phyloP scores from a whole-genome alignment of 2,797 vertebrate genomes.

The Helostoma temminkii region DNA sequence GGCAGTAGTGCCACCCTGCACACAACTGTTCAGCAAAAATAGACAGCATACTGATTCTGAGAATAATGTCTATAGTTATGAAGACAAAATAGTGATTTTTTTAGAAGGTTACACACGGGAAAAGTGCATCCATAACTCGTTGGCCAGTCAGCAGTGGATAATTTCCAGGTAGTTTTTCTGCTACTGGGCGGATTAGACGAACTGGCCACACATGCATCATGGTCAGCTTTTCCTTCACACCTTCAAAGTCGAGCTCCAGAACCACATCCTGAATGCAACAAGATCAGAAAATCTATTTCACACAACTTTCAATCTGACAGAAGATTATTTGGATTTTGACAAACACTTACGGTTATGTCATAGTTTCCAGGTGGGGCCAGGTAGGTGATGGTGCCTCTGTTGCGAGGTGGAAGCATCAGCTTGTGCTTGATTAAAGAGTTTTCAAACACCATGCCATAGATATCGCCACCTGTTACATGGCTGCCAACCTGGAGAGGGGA shows the following conservation, averaged over 20 bases:
- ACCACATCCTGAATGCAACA: slow-evolving; percentile 90
- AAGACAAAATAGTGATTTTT: neutral
- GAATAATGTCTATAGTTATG: neutral
- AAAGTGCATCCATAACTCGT: slow-evolving; percentile 88
- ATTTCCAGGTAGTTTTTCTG: slow-evolving; percentile 96
- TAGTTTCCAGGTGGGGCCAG: slow-evolving; percentile 95
- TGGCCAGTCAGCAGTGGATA: slow-evolving; percentile 89
- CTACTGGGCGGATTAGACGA: slow-evolving; percentile 94
- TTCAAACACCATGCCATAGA: slow-evolving; percentile 84
- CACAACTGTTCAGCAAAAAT: slow-evolving; percentile 84
- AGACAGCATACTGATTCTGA: neutral
- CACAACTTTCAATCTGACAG: neutral
- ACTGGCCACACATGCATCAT: slow-evolving; percentile 99
- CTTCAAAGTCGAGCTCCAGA: slow-evolving; percentile 96
- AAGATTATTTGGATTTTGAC: neutral
- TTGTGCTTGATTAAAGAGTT: slow-evolving; percentile 98
- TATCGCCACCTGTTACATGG: slow-evolving; percentile 92
- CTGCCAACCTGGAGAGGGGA: slow-evolving; percentile 84
- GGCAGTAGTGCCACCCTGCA: slow-evolving; percentile 98
- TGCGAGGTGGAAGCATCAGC: slow-evolving; percentile 95
- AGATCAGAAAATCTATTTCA: neutral
- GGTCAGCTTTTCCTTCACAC: slow-evolving; percentile 95
- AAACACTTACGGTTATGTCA: slow-evolving; percentile 90
- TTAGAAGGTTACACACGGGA: slow-evolving; percentile 88
- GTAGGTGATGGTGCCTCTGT: slow-evolving; percentile 95